Evolutionary conservation across 2,113 vertebrate species (phyloP), one percentile per base, ranked within the genome.

Genomic region (Peromyscus polionotus): DNA sequence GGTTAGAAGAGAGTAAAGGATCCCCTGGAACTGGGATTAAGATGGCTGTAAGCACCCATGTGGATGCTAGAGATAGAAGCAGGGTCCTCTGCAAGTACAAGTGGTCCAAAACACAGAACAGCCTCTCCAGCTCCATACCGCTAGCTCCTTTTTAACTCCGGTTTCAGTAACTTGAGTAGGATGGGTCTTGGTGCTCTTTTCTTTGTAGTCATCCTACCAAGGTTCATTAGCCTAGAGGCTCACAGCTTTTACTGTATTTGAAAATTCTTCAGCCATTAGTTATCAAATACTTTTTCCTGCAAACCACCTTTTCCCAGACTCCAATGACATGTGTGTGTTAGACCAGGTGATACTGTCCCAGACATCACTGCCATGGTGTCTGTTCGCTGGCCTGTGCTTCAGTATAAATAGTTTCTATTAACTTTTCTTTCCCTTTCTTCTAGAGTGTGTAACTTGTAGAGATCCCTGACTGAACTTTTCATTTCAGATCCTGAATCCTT

Each of bases 231-330:
- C 22, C 57, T 80, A 51, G 0, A n/a, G n/a, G 31, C 39, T 59
- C 72, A 65, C 0, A 57, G 51, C 48, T 94, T 96, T 93, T 39
- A 65, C 33, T 31, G 13, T 70, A 94, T 31, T n/a, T 81, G 51
- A 67, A 87, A 85, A 93, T 0, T 83, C 73, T 87, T 95, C 51
- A 90, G 68, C 9, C 20, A 79, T 54, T 93, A 89, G 83, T 81
- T 92, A 85, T 94, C 57, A 93, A 95, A 79, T 91, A 86, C 19
- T 80, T 92, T 92, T 36, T 89, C 63, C 51, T 39, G 8, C 31
- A 89, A 67, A 9, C 54, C 9, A 17, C 57, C 24, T 48, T 17
- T 70, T 61, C 79, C 42, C 61, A 14, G 33, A 80, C 24, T 88
- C 31, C 59, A 90, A 81, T 86, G 63, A 48, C 67, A 87, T 22